Evolutionary conservation across 2,113 vertebrate species (phyloP).

Genomic region (Meleagris gallopavo): DNA sequence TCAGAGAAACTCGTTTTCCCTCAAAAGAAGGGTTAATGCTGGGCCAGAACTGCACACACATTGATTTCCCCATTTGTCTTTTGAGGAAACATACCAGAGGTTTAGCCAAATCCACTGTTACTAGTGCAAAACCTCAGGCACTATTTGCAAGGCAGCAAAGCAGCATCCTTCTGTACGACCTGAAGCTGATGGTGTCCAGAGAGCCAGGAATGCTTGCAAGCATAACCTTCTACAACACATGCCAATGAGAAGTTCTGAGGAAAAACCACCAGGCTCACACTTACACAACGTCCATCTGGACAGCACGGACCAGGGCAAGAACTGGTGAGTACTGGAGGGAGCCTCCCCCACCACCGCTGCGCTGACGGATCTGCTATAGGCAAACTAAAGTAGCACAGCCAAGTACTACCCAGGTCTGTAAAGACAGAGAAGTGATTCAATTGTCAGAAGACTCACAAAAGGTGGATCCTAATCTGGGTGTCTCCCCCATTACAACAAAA

Average conservation of each 20-base stretch:
- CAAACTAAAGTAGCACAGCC: not conserved
- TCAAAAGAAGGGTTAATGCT: conserved; percentile 19
- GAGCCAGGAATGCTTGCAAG: too few relatives aligned
- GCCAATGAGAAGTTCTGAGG: not conserved
- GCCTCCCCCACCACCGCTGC: not conserved
- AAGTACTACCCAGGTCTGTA: not conserved
- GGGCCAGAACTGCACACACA: conserved; percentile 16
- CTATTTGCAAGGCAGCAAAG: not conserved
- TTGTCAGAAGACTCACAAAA: not conserved
- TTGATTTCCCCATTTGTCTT: not conserved
- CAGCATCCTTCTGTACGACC: not conserved
- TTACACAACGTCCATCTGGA: too few relatives aligned
- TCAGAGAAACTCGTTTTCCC: conserved; percentile 23
- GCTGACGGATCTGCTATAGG: not conserved
- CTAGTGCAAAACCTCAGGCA: not conserved
- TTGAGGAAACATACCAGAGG: not conserved
- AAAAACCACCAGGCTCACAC: not conserved
- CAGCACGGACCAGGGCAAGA: not conserved
- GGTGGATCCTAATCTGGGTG: not conserved
- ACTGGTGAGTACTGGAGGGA: not conserved
- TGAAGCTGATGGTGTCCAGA: not conserved
- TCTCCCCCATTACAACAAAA: not conserved
- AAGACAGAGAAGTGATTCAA: not conserved
- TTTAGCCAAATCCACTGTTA: not conserved
- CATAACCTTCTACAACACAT: not conserved